Evolutionary conservation across 2,797 vertebrate species (phyloP), one percentile per base, ranked within the genome.

Genomic region (Loriculus beryllinus): DNA sequence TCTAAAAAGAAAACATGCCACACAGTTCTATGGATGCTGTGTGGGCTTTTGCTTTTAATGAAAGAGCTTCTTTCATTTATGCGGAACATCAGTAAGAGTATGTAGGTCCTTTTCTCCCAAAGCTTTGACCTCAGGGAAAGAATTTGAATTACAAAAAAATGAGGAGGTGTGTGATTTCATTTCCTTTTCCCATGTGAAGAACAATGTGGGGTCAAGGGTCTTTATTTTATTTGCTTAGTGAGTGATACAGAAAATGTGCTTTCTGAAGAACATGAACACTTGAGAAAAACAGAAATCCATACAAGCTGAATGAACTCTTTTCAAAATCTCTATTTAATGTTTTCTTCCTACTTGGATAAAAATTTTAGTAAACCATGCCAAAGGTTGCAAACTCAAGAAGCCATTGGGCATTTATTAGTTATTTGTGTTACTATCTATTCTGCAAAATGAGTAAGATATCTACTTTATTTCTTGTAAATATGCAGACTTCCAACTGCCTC

Each of bases 141-240:
- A 93, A 92, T 71, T 75, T 82, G 56, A 82, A 84, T 92, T 84
- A 86, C 64, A 93, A 95, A 93, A 90, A 83, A 48, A 10, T 20
- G 71, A 95, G 81, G 68, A 93, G 60, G 64, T 93, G 68, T 90
- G 68, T 80, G 60, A 95, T 93, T 94, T 90, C 37, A 80, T 95
- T 95, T 95, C 42, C 51, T 83, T 94, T 79, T 82, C 79, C 51
- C 45, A 70, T 85, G 51, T 82, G 67, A 89, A 93, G 77, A 88
- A 82, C 47, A 70, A 12, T 65, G 45, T 60, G 48, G 35, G 81
- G 78, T 86, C 86, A 94, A 85, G 60, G 88, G 18, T 68, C 43
- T 94, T 91, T 76, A 59, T 92, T 93, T 92, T 93, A 82, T 94
- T 94, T 88, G 15, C 42, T 92, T 86, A 82, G 71, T 47, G 71